Percentiles rank a stretch among this genome's conserved stretches.
Evolutionary conservation across 2,888 invertebrate species (phyloP).

Genomic region (Ferrisia virgata): DNA sequence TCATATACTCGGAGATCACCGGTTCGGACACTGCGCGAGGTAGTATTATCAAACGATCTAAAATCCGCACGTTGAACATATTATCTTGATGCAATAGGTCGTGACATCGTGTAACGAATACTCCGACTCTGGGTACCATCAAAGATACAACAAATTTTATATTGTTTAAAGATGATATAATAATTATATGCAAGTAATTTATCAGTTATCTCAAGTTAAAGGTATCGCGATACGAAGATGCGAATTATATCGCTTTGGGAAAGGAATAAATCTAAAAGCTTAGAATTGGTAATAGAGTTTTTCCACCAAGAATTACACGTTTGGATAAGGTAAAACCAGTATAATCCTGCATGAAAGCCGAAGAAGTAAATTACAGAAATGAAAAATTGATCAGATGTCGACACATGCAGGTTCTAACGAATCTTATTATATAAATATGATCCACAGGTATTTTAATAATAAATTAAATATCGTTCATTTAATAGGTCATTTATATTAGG

Average conservation of each 20-base stretch:
- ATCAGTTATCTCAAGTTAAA: background rate
- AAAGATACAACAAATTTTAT: background rate
- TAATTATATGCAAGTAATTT: background rate
- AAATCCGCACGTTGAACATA: background rate
- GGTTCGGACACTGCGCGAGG: background rate
- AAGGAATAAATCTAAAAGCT: background rate
- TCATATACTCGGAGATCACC: background rate
- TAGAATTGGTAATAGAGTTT: background rate
- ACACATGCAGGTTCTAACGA: conserved; percentile 8
- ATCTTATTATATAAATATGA: conserved; percentile 5
- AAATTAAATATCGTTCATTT: conserved; percentile 3
- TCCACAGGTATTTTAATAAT: background rate
- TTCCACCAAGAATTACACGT: background rate
- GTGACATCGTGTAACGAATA: background rate
- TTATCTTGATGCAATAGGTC: conserved; percentile 15
- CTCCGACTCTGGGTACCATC: background rate
- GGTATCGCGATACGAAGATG: background rate
- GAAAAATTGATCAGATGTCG: conserved; percentile 8
- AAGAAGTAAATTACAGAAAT: background rate
- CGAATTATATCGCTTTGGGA: background rate
- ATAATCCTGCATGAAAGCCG: background rate
- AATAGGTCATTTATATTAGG: background rate
- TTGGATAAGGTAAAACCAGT: background rate
- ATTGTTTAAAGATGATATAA: conserved; percentile 21
- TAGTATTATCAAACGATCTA: conserved; percentile 10